Percentiles rank a stretch among this genome's conserved stretches.
phyloP scores from a whole-genome alignment of 2,888 invertebrate genomes.

The Coronaproctus castanopsis region DNA sequence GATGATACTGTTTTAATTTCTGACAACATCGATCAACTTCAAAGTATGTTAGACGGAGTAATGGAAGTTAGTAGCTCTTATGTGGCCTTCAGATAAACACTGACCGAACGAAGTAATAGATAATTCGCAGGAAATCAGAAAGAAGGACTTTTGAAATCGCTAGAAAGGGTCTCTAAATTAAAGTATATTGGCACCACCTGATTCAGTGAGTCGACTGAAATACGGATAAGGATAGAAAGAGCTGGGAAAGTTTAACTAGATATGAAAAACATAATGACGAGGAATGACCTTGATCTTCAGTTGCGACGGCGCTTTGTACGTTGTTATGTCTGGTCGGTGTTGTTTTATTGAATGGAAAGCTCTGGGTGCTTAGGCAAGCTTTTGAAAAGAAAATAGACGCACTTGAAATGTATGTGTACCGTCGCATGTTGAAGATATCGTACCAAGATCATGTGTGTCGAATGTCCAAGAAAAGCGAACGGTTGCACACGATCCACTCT shows the following conservation, averaged over 20 bases:
- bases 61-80: background rate
- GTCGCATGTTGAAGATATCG: too few relatives aligned
- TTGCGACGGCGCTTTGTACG: background rate
- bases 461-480: too few relatives aligned
- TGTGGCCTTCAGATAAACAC: background rate
- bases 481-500: too few relatives aligned
- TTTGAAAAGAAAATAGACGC: too few relatives aligned
- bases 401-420: too few relatives aligned
- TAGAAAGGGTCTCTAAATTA: too few relatives aligned
- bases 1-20: background rate
- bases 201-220: background rate
- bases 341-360: too few relatives aligned
- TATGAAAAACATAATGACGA: background rate
- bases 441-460: too few relatives aligned
- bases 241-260: background rate
- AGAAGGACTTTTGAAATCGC: background rate
- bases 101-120: background rate
- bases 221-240: background rate
- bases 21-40: background rate
- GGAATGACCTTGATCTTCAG: background rate
- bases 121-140: background rate
- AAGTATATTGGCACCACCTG: background rate
- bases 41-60: background rate
- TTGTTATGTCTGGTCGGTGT: background rate
- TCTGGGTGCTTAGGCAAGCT: too few relatives aligned